phyloP scores from a whole-genome alignment of 2,113 vertebrate species.

The Ammodytes dubius region DNA sequence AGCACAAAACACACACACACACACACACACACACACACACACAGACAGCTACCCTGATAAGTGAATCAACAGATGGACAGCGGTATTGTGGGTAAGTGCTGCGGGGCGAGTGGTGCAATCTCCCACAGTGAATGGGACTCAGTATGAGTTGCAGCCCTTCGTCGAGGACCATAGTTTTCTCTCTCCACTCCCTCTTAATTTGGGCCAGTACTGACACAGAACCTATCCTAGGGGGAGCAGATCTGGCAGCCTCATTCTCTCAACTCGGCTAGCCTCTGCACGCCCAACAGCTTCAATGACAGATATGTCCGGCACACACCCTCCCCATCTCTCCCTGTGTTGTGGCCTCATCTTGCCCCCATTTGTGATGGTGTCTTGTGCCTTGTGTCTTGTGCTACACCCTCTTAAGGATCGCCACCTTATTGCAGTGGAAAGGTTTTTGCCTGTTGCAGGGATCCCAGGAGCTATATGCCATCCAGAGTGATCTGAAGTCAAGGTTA shows the following conservation, averaged over 20 bases:
- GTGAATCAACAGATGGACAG: conserved; percentile 80
- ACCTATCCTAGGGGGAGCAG: conserved; percentile 62
- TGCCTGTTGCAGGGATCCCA: conserved; percentile 18
- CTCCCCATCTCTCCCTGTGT: not conserved
- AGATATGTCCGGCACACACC: conserved; percentile 43
- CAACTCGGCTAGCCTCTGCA: conserved; percentile 65
- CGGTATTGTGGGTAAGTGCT: conserved; percentile 72
- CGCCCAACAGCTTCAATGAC: conserved; percentile 43
- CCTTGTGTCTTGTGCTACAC: not conserved
- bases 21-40: conserved; percentile 21
- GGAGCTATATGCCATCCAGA: conserved; percentile 8
- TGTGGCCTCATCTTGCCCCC: not conserved
- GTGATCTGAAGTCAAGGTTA: not conserved
- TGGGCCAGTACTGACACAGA: conserved; percentile 78
- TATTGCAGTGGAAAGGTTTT: conserved; percentile 37
- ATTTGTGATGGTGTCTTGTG: not conserved
- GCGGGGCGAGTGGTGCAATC: conserved; percentile 72
- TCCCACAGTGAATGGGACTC: conserved; percentile 69
- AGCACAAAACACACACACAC: not conserved
- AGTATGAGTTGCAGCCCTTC: conserved; percentile 61
- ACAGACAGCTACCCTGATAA: conserved; percentile 54
- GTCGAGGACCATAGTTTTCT: conserved; percentile 60
- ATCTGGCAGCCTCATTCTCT: conserved; percentile 66
- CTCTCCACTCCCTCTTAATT: conserved; percentile 78
- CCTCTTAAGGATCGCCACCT: conserved; percentile 23